A percentile compares a stretch with the other conserved stretches of the same genome.
Conservation (phyloP, 2,113 vertebrate species). For the Prunella himalayana region DNA sequence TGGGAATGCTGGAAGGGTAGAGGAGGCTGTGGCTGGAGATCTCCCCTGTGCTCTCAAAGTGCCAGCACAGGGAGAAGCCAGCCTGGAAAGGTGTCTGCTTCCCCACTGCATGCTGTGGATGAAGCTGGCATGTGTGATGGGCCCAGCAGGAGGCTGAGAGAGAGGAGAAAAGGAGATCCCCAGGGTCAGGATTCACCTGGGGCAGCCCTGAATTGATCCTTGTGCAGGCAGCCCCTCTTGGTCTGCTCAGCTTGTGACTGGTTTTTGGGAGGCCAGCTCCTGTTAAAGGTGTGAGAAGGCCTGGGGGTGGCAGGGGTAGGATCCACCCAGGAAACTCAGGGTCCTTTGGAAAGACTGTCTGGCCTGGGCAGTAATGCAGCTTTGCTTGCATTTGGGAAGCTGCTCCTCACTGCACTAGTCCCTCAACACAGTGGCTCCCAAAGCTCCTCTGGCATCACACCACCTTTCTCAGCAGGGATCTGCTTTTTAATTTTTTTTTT, state of each 20-base stretch:
- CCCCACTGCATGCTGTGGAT: neutral
- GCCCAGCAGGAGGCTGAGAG: neutral
- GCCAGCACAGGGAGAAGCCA: neutral
- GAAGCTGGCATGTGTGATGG: neutral
- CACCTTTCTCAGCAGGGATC: neutral
- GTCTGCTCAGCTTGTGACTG: neutral
- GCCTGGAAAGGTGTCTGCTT: neutral
- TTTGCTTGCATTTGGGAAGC: neutral
- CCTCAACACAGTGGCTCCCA: neutral
- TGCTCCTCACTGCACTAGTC: neutral
- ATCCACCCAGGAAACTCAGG: accelerated
- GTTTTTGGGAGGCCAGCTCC: neutral
- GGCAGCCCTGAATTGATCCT: neutral
- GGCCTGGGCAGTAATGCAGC: neutral
- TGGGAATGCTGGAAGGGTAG: neutral
- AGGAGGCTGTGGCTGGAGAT: neutral
- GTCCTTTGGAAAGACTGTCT: neutral
- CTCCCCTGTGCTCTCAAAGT: neutral
- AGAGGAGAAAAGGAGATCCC: neutral
- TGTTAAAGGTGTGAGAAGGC: neutral
- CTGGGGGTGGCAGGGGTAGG: neutral
- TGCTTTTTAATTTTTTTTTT: neutral
- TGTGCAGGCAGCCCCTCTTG: neutral
- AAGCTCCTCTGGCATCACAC: neutral
- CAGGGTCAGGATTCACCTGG: neutral